These are phyloP conservation scores for Tupaia tana DNA, from an alignment of 2,113 vertebrate species.

Conservation along the genomic window DNA sequence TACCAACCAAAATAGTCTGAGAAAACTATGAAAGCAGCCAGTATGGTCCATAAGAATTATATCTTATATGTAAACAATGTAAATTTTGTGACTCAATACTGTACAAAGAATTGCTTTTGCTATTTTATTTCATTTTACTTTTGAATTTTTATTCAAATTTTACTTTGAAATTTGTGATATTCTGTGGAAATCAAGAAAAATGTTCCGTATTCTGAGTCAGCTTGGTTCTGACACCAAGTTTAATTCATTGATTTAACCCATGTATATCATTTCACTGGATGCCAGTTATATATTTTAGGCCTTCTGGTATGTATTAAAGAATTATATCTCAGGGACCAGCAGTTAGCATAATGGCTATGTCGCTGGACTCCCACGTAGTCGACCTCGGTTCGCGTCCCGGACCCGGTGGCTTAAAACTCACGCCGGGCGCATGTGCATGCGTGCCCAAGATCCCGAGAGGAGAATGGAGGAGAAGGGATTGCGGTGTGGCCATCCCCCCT, in stretches of 20 bases:
- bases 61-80: background rate
- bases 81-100: background rate
- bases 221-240: background rate
- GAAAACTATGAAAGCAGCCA: constrained; percentile 14
- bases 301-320: background rate
- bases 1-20: constrained; percentile 17
- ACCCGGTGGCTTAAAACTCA: too few species aligned
- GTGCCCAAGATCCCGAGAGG: too few species aligned
- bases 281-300: background rate
- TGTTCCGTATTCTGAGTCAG: background rate
- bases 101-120: constrained; percentile 14
- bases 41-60: background rate
- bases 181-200: constrained; percentile 49
- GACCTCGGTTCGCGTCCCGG: too few species aligned
- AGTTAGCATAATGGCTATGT: too few species aligned
- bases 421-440: too few species aligned
- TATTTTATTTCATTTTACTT: background rate
- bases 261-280: background rate
- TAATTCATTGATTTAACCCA: background rate
- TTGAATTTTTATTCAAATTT: background rate
- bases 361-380: too few species aligned
- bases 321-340: too few species aligned
- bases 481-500: too few species aligned
- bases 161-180: background rate
- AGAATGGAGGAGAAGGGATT: too few species aligned